Evolutionary conservation across 2,797 vertebrate species (phyloP).

Genomic region (Sebastes wilsoni): DNA sequence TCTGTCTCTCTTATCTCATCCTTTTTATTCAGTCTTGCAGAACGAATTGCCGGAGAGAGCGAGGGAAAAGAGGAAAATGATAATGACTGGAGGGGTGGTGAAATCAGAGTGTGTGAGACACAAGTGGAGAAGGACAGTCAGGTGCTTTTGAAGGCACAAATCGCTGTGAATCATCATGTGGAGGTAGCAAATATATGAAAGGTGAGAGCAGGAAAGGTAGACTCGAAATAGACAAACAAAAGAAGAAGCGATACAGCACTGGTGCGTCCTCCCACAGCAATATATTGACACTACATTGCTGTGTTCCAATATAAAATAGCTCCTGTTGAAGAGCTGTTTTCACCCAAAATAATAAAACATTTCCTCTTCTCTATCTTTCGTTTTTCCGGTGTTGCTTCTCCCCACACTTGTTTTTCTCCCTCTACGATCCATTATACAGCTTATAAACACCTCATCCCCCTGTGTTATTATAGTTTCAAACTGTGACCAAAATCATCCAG

Average conservation of each 20-base stretch:
- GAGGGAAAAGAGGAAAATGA: conserved; percentile 13
- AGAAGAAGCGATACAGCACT: neutral
- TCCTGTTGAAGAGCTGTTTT: neutral
- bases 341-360: neutral
- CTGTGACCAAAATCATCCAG: neutral
- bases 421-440: neutral
- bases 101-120: conserved; percentile 3
- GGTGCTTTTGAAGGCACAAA: conserved; percentile 27
- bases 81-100: conserved; percentile 10
- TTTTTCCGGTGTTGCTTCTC: neutral
- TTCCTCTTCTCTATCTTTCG: neutral
- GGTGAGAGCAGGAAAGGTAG: neutral
- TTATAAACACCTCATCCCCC: neutral
- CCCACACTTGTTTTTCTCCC: neutral
- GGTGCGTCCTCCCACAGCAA: conserved; percentile 1
- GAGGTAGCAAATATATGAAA: neutral
- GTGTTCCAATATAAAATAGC: neutral
- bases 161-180: conserved; percentile 33
- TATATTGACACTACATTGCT: neutral
- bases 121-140: conserved; percentile 13
- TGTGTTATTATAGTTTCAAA: neutral
- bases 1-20: neutral
- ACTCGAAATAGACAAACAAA: conserved; percentile 10
- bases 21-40: conserved; percentile 26
- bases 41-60: conserved; percentile 7